These are phyloP conservation scores for Acestrorhynchus altus DNA, from an alignment of 2,797 vertebrate genomes.

Conservation along the genomic window DNA sequence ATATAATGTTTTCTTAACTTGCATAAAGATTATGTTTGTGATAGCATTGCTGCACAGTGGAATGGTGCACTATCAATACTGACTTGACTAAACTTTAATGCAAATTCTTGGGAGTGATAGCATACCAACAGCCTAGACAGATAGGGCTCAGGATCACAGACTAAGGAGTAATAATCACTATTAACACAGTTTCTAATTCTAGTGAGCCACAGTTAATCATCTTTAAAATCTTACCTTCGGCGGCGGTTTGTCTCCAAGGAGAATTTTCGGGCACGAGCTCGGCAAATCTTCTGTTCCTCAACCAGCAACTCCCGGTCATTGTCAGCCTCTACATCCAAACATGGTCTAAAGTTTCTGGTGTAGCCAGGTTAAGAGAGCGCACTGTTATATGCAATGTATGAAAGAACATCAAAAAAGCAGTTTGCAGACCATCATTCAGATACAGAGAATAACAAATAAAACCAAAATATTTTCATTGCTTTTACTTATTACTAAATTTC, in stretches of 20 bases:
- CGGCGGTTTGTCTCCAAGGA: conserved; percentile 87
- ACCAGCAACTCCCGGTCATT: conserved; percentile 80
- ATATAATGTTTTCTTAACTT: no score
- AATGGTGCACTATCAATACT: no score
- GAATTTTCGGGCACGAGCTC: conserved; percentile 79
- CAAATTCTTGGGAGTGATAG: no score
- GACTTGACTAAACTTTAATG: no score
- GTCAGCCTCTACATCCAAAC: conserved; percentile 74
- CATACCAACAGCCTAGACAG: no score
- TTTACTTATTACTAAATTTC: not conserved
- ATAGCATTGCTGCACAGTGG: no score
- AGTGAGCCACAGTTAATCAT: no score
- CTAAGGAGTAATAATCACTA: no score
- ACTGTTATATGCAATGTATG: not conserved
- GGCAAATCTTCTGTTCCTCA: conserved; percentile 84
- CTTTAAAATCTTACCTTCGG: conserved; percentile 80
- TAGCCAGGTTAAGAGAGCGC: conserved; percentile 73
- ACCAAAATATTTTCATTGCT: not conserved
- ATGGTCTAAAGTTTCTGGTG: conserved; percentile 71
- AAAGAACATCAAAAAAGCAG: not conserved
- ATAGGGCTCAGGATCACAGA: no score
- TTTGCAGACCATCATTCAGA: not conserved
- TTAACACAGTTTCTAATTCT: no score
- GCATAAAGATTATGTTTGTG: no score
- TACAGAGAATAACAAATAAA: not conserved